These are phyloP conservation scores for Denticeps clupeoides DNA, from an alignment of 2,797 vertebrate genomes.

Conservation along the genomic window DNA sequence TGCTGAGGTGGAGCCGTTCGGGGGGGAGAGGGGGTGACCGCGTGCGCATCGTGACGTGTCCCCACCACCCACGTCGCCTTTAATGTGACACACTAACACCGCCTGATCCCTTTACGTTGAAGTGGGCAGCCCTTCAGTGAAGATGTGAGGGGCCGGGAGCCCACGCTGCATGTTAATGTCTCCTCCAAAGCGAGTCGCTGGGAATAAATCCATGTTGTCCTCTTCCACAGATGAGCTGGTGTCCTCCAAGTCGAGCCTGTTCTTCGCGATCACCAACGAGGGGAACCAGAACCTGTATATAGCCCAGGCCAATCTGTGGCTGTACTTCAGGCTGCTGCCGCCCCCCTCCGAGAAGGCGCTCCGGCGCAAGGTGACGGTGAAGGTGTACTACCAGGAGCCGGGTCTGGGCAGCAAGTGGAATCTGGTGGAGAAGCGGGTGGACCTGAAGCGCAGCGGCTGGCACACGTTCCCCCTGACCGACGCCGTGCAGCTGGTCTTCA, in stretches of 20 bases:
- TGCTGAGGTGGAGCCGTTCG: constrained; percentile 5
- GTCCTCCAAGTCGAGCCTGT: constrained; percentile 81
- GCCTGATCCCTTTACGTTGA: constrained; percentile 21
- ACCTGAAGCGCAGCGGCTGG: constrained; percentile 90
- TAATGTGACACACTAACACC: constrained; percentile 25
- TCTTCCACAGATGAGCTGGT: constrained; percentile 73
- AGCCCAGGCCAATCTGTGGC: constrained; percentile 87
- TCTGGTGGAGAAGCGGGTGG: constrained; percentile 86
- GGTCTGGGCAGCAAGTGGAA: constrained; percentile 71
- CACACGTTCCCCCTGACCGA: constrained; percentile 86
- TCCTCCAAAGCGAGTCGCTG: not conserved
- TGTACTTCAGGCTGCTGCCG: constrained; percentile 84
- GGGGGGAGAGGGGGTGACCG: constrained; percentile 14
- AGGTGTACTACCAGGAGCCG: constrained; percentile 84
- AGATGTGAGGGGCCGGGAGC: constrained; percentile 11
- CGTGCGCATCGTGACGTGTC: constrained; percentile 23
- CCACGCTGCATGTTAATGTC: constrained; percentile 26
- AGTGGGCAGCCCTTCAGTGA: constrained; percentile 17
- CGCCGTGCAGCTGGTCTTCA: constrained; percentile 77
- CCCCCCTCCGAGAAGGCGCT: constrained; percentile 61
- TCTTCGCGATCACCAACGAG: constrained; percentile 92
- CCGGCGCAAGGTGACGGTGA: constrained; percentile 78
- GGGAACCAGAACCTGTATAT: constrained; percentile 89
- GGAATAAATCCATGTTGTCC: constrained; percentile 1
- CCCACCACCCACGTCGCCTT: constrained; percentile 23